Evolutionary conservation across 2,113 vertebrate species (phyloP).

Genomic region (Austrofundulus limnaeus): DNA sequence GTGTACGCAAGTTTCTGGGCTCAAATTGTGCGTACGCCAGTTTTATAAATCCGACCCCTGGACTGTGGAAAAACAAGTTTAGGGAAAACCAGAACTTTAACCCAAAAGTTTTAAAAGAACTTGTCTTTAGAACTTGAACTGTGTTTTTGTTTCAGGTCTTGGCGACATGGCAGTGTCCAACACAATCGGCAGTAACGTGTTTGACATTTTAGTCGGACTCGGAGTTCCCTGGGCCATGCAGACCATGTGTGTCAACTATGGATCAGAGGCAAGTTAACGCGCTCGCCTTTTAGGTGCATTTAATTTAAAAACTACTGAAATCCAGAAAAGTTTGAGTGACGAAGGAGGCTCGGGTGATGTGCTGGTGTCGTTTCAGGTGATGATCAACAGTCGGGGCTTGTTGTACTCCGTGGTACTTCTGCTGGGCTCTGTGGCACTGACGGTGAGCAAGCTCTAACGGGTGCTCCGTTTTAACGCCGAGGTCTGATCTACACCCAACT

Average conservation of each 20-base stretch:
- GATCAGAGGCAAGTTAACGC: slow-evolving; percentile 81
- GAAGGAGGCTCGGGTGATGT: background rate
- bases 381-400: slow-evolving; percentile 93
- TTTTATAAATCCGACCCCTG: too few relatives aligned
- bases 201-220: slow-evolving; percentile 96
- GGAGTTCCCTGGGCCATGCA: slow-evolving; percentile 94
- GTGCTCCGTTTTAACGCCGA: too few relatives aligned
- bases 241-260: slow-evolving; percentile 88
- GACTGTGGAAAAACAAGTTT: too few relatives aligned
- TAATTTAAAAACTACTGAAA: too few relatives aligned
- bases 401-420: slow-evolving; percentile 93
- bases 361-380: slow-evolving; percentile 79
- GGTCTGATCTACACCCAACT: too few relatives aligned
- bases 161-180: slow-evolving; percentile 99
- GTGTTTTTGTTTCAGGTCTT: slow-evolving; percentile 81
- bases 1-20: too few relatives aligned
- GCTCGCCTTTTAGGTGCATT: too few relatives aligned
- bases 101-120: too few relatives aligned
- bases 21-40: too few relatives aligned
- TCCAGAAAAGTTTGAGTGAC: background rate
- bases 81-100: too few relatives aligned
- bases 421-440: slow-evolving; percentile 93
- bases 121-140: too few relatives aligned
- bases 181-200: slow-evolving; percentile 96
- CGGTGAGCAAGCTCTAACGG: slow-evolving; percentile 78